phyloP scores from a whole-genome alignment of 2,113 vertebrate genomes.

The Oenanthe oenanthe region DNA sequence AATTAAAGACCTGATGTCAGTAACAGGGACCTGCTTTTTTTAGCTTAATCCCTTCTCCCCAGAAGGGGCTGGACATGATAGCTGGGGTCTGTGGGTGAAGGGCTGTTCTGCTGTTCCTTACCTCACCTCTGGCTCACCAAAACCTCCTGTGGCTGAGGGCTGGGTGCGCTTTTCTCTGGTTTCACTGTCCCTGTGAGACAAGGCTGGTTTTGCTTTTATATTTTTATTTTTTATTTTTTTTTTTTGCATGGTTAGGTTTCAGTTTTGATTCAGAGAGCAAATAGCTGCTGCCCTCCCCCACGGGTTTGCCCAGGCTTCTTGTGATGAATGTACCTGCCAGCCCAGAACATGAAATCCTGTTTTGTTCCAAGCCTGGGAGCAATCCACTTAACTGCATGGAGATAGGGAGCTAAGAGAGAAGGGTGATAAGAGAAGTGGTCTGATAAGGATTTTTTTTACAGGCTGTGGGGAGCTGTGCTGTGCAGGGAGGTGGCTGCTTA shows the following conservation, averaged over 20 bases:
- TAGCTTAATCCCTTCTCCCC: background rate
- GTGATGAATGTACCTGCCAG: background rate
- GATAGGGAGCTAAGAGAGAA: background rate
- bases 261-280: background rate
- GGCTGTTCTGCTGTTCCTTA: background rate
- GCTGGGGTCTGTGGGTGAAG: background rate
- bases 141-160: background rate
- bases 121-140: background rate
- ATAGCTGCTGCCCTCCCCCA: background rate
- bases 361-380: background rate
- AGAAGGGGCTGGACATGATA: background rate
- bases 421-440: constrained; percentile 47
- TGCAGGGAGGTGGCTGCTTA: background rate
- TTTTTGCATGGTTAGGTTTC: background rate
- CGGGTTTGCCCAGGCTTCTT: background rate
- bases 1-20: background rate
- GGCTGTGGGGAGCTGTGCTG: background rate
- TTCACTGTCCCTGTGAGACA: background rate
- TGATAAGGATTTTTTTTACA: constrained; percentile 30
- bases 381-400: background rate
- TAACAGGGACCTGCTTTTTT: background rate
- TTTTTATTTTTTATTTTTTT: too few species aligned
- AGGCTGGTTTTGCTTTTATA: background rate
- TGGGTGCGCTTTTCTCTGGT: background rate
- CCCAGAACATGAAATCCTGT: background rate